A percentile compares a stretch with the other conserved stretches of the same genome.
Conservation (phyloP, 2,888 invertebrate species). For the Chrysopilus asiliformis region DNA sequence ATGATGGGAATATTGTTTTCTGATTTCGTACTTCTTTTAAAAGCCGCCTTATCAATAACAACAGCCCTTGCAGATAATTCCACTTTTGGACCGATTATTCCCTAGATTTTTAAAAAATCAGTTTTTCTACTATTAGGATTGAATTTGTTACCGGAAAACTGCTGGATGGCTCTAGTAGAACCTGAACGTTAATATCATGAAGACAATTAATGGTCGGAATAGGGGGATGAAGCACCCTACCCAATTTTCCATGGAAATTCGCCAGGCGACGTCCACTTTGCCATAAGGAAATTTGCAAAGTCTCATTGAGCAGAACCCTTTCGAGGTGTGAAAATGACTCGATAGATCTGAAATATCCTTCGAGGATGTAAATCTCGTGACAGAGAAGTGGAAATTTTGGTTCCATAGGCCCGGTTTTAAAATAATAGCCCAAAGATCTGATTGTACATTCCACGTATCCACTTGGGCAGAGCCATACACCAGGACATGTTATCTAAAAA, state of each 20-base stretch:
- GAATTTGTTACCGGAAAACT: conserved; percentile 26
- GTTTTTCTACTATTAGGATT: not conserved
- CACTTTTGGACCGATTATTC: conserved; percentile 32
- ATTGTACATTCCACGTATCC: conserved; percentile 31
- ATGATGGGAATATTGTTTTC: too few relatives aligned
- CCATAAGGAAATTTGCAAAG: conserved; percentile 31
- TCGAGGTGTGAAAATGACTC: conserved; percentile 23
- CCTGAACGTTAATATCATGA: conserved; percentile 26
- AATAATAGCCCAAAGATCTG: conserved; percentile 31
- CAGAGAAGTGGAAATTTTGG: conserved; percentile 31
- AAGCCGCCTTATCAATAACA: too few relatives aligned
- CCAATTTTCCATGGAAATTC: conserved; percentile 27
- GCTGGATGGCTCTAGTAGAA: conserved; percentile 29
- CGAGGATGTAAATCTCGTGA: conserved; percentile 30
- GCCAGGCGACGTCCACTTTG: conserved; percentile 33
- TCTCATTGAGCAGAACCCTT: conserved; percentile 23
- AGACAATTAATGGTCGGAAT: conserved; percentile 22
- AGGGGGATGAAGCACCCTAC: conserved; percentile 25
- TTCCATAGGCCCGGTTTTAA: conserved; percentile 30
- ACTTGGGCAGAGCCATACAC: conserved; percentile 33
- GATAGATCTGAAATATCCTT: conserved; percentile 29
- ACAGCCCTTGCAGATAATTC: conserved; percentile 25
- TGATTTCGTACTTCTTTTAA: too few relatives aligned
- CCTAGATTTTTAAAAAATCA: conserved; percentile 15
- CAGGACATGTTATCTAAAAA: conserved; percentile 32